These are phyloP conservation scores for Drusus annulatus DNA, from an alignment of 1,140 invertebrate species.

Conservation along the genomic window DNA sequence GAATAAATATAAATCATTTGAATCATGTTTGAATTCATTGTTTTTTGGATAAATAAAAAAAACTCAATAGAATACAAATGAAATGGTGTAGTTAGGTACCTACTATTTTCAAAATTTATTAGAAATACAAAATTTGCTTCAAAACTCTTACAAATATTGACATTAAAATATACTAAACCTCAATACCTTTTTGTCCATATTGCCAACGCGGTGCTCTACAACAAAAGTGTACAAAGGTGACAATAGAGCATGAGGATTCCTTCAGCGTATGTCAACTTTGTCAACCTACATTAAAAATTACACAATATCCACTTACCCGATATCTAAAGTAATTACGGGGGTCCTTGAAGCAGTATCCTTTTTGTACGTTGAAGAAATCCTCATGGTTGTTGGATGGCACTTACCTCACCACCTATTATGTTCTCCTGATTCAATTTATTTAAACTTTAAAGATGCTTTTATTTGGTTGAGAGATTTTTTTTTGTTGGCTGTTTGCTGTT, in stretches of 20 bases:
- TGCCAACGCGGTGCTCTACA: too few species aligned
- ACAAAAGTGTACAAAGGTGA: too few species aligned
- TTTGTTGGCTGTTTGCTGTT: not conserved
- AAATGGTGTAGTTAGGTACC: too few species aligned
- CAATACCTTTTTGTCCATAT: too few species aligned
- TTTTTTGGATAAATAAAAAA: too few species aligned
- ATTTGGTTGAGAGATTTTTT: too few species aligned
- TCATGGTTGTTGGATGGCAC: constrained; percentile 18
- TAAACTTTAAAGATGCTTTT: not conserved
- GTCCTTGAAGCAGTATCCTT: not conserved
- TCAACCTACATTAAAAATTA: constrained; percentile 19
- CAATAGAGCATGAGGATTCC: too few species aligned
- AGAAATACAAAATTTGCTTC: not conserved
- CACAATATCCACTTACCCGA: constrained; percentile 20
- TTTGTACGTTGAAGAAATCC: not conserved
- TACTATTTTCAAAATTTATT: too few species aligned
- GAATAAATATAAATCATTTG: too few species aligned
- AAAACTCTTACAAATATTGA: constrained; percentile 4
- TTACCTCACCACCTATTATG: constrained; percentile 10
- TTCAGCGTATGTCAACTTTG: not conserved
- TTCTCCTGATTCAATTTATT: constrained; percentile 23
- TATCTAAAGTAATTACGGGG: constrained; percentile 10
- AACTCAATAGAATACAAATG: too few species aligned
- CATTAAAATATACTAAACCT: not conserved
- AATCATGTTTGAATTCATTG: too few species aligned